A percentile compares a stretch with the other conserved stretches of the same genome.
Conservation (phyloP, 1,140 invertebrate genomes). For the Zophobas atratus region DNA sequence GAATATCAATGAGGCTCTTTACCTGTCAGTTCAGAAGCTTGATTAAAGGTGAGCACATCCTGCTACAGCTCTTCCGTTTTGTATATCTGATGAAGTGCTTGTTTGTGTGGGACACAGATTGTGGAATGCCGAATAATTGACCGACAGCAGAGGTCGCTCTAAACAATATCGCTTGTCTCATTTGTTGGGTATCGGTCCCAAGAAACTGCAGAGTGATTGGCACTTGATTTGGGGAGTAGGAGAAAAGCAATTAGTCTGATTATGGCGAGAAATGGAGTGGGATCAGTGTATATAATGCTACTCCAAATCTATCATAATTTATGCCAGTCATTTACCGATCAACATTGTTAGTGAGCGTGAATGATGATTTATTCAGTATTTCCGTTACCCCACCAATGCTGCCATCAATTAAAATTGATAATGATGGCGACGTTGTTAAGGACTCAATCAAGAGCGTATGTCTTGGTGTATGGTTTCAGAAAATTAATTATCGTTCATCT, state of each 20-base stretch:
- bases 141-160: conserved; percentile 15
- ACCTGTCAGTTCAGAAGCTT: conserved; percentile 1
- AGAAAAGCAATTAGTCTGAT: conserved; percentile 29
- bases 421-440: conserved; percentile 1
- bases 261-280: conserved; percentile 13
- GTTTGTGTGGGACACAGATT: conserved; percentile 21
- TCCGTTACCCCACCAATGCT: background rate
- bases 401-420: conserved; percentile 39
- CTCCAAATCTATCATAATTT: conserved; percentile 38
- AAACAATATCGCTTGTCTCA: conserved; percentile 21
- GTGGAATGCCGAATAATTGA: conserved; percentile 9
- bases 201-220: conserved; percentile 2
- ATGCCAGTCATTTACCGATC: conserved; percentile 40
- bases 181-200: conserved; percentile 23
- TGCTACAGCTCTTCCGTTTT: conserved; percentile 10
- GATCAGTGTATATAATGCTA: background rate
- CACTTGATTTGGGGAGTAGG: conserved; percentile 5
- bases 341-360: conserved; percentile 23
- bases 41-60: conserved; percentile 31
- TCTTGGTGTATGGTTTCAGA: conserved; percentile 36
- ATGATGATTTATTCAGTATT: conserved; percentile 33
- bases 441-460: conserved; percentile 1
- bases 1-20: conserved; percentile 30
- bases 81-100: conserved; percentile 35
- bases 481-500: conserved; percentile 36